These are phyloP conservation scores for Orthosia cruda DNA, from an alignment of 2,888 invertebrate genomes.

Conservation along the genomic window DNA sequence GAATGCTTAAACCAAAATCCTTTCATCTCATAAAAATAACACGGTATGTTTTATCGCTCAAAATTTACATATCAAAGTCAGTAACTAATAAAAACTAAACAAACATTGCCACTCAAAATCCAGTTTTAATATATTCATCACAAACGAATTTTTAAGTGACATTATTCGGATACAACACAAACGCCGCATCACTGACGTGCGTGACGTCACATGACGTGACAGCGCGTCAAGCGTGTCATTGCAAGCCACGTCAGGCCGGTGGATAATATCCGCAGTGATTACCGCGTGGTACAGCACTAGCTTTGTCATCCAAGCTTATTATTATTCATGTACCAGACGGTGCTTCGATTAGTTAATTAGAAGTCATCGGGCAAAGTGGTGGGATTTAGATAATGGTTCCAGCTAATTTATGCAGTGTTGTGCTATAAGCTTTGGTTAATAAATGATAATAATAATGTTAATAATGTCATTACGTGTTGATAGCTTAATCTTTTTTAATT, in stretches of 20 bases:
- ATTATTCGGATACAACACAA: constrained; percentile 50
- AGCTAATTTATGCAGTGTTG: constrained; percentile 34
- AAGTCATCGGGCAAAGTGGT: constrained; percentile 59
- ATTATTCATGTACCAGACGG: constrained; percentile 62
- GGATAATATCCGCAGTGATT: constrained; percentile 66
- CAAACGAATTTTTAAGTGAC: constrained; percentile 29
- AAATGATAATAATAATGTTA: constrained; percentile 21
- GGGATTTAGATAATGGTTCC: constrained; percentile 55
- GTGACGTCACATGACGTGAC: constrained; percentile 48
- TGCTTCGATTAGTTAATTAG: constrained; percentile 71
- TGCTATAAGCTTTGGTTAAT: constrained; percentile 27
- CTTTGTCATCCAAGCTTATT: constrained; percentile 60
- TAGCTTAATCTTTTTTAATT: constrained; percentile 33
- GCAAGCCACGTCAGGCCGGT: constrained; percentile 57
- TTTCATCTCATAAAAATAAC: neutral
- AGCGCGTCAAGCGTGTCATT: constrained; percentile 63
- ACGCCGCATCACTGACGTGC: constrained; percentile 44
- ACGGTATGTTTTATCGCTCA: neutral
- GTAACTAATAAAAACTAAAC: neutral
- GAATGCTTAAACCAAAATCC: constrained; percentile 14
- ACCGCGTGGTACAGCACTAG: constrained; percentile 48
- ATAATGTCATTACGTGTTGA: constrained; percentile 4
- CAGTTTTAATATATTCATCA: constrained; percentile 5
- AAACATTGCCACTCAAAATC: neutral
- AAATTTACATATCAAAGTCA: neutral